Percentiles rank a stretch among this genome's conserved stretches.
These are phyloP conservation scores for Cheilosia vulpina DNA, from an alignment of 2,888 invertebrate genomes.

Conservation along the genomic window DNA sequence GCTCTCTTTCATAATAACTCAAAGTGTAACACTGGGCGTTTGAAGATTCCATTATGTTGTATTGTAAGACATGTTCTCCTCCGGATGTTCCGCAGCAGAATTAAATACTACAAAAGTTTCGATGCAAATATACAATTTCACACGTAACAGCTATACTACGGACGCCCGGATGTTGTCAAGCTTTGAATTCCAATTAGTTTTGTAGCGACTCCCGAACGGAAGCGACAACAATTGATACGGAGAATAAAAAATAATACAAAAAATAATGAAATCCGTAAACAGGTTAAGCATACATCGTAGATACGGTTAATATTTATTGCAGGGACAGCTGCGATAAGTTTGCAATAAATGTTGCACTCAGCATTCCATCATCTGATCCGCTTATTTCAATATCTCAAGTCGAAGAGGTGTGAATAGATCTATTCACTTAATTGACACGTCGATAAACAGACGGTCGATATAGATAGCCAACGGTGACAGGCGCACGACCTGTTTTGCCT, in stretches of 20 bases:
- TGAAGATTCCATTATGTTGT: not conserved
- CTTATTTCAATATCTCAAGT: slow-evolving; percentile 23
- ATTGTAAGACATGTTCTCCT: slow-evolving; percentile 30
- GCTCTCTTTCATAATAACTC: slow-evolving; percentile 26
- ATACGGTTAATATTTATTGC: slow-evolving; percentile 2
- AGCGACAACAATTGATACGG: slow-evolving; percentile 36
- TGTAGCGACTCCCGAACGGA: slow-evolving; percentile 52
- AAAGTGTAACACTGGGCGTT: slow-evolving; percentile 13
- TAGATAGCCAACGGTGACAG: slow-evolving; percentile 19
- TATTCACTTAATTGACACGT: slow-evolving; percentile 38
- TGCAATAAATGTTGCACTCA: slow-evolving; percentile 37
- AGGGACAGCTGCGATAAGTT: slow-evolving; percentile 2
- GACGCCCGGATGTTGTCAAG: slow-evolving; percentile 31
- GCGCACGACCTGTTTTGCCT: slow-evolving; percentile 5
- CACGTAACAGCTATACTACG: slow-evolving; percentile 26
- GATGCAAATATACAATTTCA: slow-evolving; percentile 51
- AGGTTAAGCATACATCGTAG: slow-evolving; percentile 18
- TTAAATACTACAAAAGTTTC: slow-evolving; percentile 56
- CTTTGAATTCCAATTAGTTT: slow-evolving; percentile 65
- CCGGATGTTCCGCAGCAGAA: slow-evolving; percentile 62
- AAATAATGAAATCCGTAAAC: slow-evolving; percentile 21
- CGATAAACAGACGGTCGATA: slow-evolving; percentile 3
- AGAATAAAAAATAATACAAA: not conserved
- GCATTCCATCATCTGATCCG: slow-evolving; percentile 15
- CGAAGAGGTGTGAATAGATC: slow-evolving; percentile 22